A percentile compares a stretch with the other conserved stretches of the same genome.
These are phyloP conservation scores for Actinia equina DNA, from an alignment of 64 coral and sea anemone species.

Conservation along the genomic window DNA sequence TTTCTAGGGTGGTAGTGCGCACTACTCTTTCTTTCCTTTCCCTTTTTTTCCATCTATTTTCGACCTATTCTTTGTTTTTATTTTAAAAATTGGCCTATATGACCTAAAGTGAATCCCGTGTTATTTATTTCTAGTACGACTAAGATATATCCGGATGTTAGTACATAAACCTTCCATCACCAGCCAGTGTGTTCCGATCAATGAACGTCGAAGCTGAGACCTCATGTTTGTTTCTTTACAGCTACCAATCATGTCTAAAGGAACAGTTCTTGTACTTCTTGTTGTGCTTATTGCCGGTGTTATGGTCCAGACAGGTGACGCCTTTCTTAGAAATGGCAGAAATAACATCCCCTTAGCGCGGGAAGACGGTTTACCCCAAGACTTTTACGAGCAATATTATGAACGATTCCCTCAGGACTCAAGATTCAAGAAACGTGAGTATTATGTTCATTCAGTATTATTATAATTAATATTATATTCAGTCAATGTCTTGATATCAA, in stretches of 20 bases:
- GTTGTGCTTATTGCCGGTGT: not conserved
- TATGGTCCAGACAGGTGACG: conserved; percentile 15
- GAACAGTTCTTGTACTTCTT: not conserved
- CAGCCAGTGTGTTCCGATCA: too few species aligned
- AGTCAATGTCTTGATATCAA: not conserved
- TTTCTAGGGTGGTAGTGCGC: too few species aligned
- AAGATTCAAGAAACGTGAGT: conserved; percentile 22
- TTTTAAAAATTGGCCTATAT: too few species aligned
- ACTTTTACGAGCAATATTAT: not conserved
- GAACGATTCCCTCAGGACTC: not conserved
- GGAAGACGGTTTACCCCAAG: not conserved
- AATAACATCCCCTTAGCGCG: not conserved
- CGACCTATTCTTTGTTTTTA: too few species aligned
- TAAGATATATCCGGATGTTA: too few species aligned
- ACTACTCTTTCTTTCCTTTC: too few species aligned
- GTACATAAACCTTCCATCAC: too few species aligned
- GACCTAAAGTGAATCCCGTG: too few species aligned
- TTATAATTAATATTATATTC: not conserved
- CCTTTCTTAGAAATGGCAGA: not conserved
- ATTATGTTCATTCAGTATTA: not conserved
- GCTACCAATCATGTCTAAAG: not conserved
- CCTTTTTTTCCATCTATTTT: too few species aligned
- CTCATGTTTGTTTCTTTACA: not conserved
- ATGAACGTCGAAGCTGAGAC: not conserved
- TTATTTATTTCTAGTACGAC: too few species aligned